These are phyloP conservation scores for Stenoptilia bipunctidactyla DNA, from an alignment of 2,888 invertebrate species.

Conservation along the genomic window DNA sequence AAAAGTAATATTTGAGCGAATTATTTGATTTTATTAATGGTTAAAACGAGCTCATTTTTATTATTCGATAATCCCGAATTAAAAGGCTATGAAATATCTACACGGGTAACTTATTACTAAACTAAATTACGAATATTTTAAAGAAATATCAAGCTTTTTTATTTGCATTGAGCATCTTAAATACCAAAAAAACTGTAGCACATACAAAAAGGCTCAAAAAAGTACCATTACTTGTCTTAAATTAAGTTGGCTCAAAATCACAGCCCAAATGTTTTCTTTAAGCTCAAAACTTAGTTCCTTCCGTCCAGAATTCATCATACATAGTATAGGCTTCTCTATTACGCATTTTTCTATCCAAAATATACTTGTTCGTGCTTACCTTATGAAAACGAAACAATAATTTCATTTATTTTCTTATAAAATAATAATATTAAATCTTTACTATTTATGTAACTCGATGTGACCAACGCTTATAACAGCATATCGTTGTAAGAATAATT, in stretches of 20 bases:
- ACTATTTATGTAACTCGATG: conserved; percentile 23
- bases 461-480: conserved; percentile 67
- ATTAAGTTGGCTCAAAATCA: conserved; percentile 18
- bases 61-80: not conserved
- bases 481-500: conserved; percentile 66
- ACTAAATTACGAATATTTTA: no score
- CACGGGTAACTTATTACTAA: no score
- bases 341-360: conserved; percentile 33
- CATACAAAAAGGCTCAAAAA: conserved; percentile 5
- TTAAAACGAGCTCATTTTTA: conserved; percentile 2
- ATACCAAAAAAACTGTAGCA: conserved; percentile 30
- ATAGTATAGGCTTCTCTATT: conserved; percentile 40
- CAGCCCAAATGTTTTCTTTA: conserved; percentile 25
- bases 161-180: no score
- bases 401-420: conserved; percentile 1
- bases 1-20: no score
- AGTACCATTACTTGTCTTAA: no score
- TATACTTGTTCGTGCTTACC: conserved; percentile 4
- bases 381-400: not conserved
- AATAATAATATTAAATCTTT: not conserved
- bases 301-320: conserved; percentile 38
- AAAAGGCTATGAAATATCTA: no score
- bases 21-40: no score
- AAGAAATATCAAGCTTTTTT: no score
- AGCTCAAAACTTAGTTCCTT: conserved; percentile 58